Conservation (phyloP, 2,888 invertebrate genomes). For the Latrodectus hesperus region DNA sequence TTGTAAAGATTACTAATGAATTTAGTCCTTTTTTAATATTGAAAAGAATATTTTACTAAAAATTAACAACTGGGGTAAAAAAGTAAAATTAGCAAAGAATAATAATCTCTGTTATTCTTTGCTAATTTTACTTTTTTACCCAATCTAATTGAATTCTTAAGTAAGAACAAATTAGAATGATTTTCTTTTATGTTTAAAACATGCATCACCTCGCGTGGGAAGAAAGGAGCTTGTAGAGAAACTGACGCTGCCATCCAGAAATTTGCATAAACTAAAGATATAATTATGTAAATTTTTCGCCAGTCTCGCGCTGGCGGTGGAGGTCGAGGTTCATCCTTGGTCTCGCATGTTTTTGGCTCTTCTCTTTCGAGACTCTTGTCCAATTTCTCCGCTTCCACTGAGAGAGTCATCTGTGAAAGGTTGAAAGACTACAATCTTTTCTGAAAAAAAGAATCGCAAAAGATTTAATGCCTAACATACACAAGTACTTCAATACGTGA, state of each 20-base stretch:
- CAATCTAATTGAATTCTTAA: not conserved
- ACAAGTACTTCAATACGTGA: no score
- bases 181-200: no score
- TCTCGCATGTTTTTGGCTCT: not conserved
- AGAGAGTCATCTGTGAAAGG: slow-evolving; percentile 2
- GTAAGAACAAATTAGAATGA: not conserved
- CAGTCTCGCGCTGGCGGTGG: slow-evolving; percentile 15
- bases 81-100: no score
- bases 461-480: no score
- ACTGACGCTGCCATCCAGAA: slow-evolving; percentile 63
- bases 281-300: slow-evolving; percentile 26
- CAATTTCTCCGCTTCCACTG: slow-evolving; percentile 42
- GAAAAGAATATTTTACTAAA: no score
- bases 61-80: no score
- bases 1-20: no score
- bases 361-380: slow-evolving; percentile 7
- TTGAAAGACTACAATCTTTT: not conserved
- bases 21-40: no score
- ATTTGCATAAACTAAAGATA: slow-evolving; percentile 51
- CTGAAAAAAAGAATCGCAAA: not conserved
- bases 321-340: not conserved
- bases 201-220: slow-evolving; percentile 51
- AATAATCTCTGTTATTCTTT: no score
- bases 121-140: not conserved
- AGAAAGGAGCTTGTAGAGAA: slow-evolving; percentile 68